A percentile compares a stretch with the other conserved stretches of the same genome.
phyloP scores from a whole-genome alignment of 2,797 vertebrate species.

The Bryconaethiops microstoma region DNA sequence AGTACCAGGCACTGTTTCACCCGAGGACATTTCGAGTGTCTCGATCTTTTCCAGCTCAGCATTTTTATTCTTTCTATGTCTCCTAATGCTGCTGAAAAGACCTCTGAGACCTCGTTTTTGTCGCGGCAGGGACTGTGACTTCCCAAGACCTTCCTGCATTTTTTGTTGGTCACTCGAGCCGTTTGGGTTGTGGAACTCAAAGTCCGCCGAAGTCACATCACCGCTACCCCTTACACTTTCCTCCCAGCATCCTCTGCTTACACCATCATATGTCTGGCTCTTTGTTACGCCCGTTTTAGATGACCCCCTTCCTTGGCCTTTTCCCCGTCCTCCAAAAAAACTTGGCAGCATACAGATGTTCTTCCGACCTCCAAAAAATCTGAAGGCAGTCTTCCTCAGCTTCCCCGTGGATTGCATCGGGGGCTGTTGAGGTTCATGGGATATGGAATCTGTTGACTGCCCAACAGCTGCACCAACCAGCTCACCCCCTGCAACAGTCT shows the following conservation, averaged over 20 bases:
- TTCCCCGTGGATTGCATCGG: conserved; percentile 76
- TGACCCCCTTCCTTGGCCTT: conserved; percentile 79
- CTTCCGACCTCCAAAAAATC: conserved; percentile 91
- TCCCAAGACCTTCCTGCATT: conserved; percentile 69
- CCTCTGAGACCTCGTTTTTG: conserved; percentile 88
- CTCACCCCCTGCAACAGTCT: conserved; percentile 70
- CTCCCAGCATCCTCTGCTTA: conserved; percentile 78
- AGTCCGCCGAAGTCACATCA: conserved; percentile 67
- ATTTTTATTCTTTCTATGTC: conserved; percentile 86
- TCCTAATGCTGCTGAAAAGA: conserved; percentile 91
- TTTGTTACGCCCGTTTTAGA: conserved; percentile 88
- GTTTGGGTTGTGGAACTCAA: conserved; percentile 69
- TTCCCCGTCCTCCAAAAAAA: conserved; percentile 89
- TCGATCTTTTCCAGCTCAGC: conserved; percentile 78
- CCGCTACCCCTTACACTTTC: conserved; percentile 59
- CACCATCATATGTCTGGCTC: conserved; percentile 90
- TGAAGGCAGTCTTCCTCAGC: conserved; percentile 90
- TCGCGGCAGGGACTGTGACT: conserved; percentile 79
- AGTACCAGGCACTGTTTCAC: conserved; percentile 68
- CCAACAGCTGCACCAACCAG: conserved; percentile 59
- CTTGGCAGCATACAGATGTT: conserved; percentile 93
- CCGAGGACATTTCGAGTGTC: conserved; percentile 69
- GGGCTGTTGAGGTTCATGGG: conserved; percentile 69
- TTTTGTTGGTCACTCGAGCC: conserved; percentile 57
- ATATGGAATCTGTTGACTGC: conserved; percentile 55